Base-by-base conservation (phyloP, 2,797 vertebrate species). In the Danio tinwini region DNA sequence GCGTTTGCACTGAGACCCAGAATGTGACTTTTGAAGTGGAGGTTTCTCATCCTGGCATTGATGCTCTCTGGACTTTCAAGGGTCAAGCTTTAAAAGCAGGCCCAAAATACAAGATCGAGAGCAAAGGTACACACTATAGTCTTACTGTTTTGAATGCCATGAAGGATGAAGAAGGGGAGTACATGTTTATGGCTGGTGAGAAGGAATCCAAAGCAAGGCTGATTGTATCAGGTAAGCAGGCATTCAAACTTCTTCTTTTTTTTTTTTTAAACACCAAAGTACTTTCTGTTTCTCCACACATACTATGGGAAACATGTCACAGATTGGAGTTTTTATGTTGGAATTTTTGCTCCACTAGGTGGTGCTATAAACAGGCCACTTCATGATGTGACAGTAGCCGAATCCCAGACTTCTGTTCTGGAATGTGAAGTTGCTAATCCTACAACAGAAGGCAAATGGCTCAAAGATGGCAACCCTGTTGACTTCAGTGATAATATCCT, bases 111-210 rank as follows among this genome's bases (percentile, higher is more conserved):
- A 98, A 96, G 90, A 92, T 97, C 67, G 96, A 96, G 88, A 90
- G 94, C 76, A 95, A 85, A 82, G 96, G 95, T 74, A 98, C 94
- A 85, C 91, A 90, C 81, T 94, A 98, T 86, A 96, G 91, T 50
- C 82, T 99, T 87, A 97, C 92, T 13, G 88, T 99, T 69, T 86
- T 94, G 39, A 96, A 97, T 82, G 88, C 96, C 91, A 98, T 98
- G 97, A 99, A 99, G 91, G 98, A 99, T 61, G 96, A 97, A 84
- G 98, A 99, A 90, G 98, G 98, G 84, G 91, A 96, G 83, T 99
- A 98, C 74, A 89, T 89, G 53, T 98, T 98, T 91, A 94, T 95
- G 68, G 97, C 97, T 82, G 98, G 98, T 65, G 96, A 98, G 84
- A 95, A 99, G 90, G 96, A 93, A 74, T 97, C 96, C 79, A 95